These are phyloP conservation scores for Callipepla californica DNA, from an alignment of 2,113 vertebrate genomes.

Conservation along the genomic window DNA sequence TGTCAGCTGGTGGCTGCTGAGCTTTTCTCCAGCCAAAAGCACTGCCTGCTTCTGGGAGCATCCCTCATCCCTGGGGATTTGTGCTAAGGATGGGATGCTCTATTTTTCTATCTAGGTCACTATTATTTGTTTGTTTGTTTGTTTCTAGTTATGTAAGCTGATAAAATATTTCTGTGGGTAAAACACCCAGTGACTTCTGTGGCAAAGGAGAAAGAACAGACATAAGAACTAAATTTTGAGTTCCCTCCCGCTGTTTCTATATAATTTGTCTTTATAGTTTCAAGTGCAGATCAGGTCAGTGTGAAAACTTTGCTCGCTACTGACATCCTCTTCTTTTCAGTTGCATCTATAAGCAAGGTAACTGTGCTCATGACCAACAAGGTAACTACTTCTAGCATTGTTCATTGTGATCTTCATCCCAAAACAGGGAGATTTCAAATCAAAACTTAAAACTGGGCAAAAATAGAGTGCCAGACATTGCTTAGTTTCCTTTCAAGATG, in stretches of 20 bases:
- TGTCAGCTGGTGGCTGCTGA: constrained; percentile 65
- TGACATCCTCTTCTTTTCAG: not conserved
- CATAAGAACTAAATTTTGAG: not conserved
- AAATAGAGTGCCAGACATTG: not conserved
- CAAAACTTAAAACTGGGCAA: not conserved
- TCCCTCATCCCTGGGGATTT: not conserved
- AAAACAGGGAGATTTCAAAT: not conserved
- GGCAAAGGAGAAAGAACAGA: not conserved
- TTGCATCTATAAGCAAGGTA: not conserved
- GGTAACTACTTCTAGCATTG: not conserved
- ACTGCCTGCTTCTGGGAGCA: not conserved
- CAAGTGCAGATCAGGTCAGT: not conserved
- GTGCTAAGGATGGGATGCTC: not conserved
- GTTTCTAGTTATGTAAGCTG: not conserved
- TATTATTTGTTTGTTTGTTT: not conserved
- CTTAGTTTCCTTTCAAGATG: not conserved
- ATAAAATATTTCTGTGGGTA: not conserved
- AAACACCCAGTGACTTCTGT: not conserved
- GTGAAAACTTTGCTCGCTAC: not conserved
- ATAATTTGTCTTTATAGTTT: not conserved
- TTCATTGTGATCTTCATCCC: not conserved
- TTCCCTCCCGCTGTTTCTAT: not conserved
- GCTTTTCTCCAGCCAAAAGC: constrained; percentile 11
- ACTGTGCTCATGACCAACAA: not conserved
- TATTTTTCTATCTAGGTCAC: no score